Base-by-base conservation (phyloP, 2,888 invertebrate species). In the Agrenia bidenticulata region DNA sequence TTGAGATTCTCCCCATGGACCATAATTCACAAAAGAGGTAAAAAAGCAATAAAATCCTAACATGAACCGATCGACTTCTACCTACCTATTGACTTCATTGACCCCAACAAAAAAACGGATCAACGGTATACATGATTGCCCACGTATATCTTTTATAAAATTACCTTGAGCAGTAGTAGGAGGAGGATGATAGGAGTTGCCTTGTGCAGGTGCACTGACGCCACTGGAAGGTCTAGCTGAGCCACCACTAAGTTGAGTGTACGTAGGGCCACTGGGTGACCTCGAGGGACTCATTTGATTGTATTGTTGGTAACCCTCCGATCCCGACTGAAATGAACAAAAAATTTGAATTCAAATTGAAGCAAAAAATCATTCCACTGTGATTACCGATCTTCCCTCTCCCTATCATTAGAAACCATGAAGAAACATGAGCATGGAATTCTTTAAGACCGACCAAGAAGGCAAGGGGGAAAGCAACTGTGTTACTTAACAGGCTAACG, bases 221-320 rank as follows among this genome's bases (percentile, higher is more conserved):
- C 64, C 72, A 41, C 63, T 62, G 11, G 71, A 41, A 49, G 70
- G 66, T 54, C 84, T 82, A 41, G 84, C 81, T 68, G 85, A 84
- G 42, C 88, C 87, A 39, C 87, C 87, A 78, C 89, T 88, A 19
- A 90, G 80, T 78, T 90, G 89, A 13, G 90, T 90, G 78, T 90
- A 90, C 0, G 89, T 90, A 23, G 90, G 89, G 61, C 91, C 91
- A 77, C 86, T 86, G n/a, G 92, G 92, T 21, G 90, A 90, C 78
- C 90, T 85, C 64, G 88, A 86, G 50, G 92, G 91, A 81, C 91
- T 92, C 77, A 88, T 87, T 71, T 80, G 80, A 77, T 83, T 84
- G 80, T 84, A 87, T 77, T 84, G 86, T 77, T 88, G 88, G 79
- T 89, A 88, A 45, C 87, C 86, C 78, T 88, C 88, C 21, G 88